Evolutionary conservation across 2,113 vertebrate genomes (phyloP).

Genomic region (Craseonycteris thonglongyai): DNA sequence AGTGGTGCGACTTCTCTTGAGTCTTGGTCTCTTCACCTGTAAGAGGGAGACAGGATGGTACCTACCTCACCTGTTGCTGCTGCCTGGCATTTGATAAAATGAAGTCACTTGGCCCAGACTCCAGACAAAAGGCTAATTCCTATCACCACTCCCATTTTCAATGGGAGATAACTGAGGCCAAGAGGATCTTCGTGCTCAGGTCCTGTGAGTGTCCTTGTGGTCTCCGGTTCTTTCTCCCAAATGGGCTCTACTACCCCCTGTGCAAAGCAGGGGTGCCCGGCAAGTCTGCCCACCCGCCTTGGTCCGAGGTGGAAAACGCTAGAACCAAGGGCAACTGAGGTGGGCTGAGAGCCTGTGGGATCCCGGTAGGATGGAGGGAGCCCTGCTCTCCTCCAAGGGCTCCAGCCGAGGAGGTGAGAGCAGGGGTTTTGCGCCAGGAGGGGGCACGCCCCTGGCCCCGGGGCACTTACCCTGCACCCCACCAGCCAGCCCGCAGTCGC

Average conservation of each 20-base stretch:
- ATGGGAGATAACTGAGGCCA: not conserved
- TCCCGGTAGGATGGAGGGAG: not conserved
- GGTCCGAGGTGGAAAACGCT: not conserved
- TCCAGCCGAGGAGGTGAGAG: not conserved
- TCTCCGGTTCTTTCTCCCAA: not conserved
- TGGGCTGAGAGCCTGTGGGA: not conserved
- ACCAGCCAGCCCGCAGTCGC: not conserved
- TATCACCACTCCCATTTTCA: not conserved
- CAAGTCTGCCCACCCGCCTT: not conserved
- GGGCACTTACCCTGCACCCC: not conserved
- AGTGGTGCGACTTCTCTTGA: not conserved
- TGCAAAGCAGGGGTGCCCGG: not conserved
- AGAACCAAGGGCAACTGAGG: not conserved
- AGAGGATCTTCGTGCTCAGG: not conserved
- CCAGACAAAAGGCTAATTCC: not conserved
- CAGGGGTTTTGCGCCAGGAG: not conserved
- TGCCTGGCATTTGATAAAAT: not conserved
- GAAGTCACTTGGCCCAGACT: not conserved
- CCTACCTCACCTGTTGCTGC: not conserved
- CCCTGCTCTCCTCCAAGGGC: not conserved
- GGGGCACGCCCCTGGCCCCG: not conserved
- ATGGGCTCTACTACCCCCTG: not conserved
- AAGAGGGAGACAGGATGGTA: not conserved
- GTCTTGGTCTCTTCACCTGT: conserved; percentile 9
- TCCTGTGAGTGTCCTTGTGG: no score